Conservation (phyloP, 2,797 vertebrate genomes). For the Etheostoma perlongum region DNA sequence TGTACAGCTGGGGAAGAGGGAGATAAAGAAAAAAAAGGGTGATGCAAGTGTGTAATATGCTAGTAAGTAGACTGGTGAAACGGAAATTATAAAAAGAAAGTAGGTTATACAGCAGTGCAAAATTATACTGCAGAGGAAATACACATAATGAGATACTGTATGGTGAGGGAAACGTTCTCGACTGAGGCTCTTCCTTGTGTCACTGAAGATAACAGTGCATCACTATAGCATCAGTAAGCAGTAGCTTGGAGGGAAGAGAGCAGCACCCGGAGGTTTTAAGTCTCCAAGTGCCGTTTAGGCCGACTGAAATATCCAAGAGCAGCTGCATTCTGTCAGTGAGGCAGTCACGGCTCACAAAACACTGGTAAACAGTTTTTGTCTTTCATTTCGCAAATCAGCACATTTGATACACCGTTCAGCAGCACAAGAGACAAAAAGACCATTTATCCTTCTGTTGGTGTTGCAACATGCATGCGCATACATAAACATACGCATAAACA, state of each 20-base stretch:
- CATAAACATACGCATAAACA: not conserved
- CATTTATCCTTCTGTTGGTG: conserved; percentile 66
- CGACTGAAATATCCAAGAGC: conserved; percentile 65
- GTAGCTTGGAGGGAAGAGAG: conserved; percentile 46
- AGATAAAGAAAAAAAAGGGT: conserved; percentile 9
- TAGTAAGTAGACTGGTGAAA: conserved; percentile 16
- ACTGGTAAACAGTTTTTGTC: conserved; percentile 75
- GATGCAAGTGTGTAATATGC: conserved; percentile 19
- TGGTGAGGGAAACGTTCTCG: conserved; percentile 32
- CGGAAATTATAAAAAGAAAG: conserved; percentile 18
- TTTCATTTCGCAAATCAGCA: conserved; percentile 78
- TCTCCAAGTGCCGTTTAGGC: conserved; percentile 59
- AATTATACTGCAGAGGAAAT: conserved; percentile 21
- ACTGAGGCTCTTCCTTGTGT: conserved; percentile 29
- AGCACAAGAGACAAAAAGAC: conserved; percentile 46
- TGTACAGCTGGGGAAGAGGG: conserved; percentile 76
- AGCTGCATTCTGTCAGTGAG: conserved; percentile 66
- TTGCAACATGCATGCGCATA: conserved; percentile 7
- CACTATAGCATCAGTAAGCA: conserved; percentile 38
- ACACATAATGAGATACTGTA: conserved; percentile 23
- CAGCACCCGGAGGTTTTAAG: conserved; percentile 51
- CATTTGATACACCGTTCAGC: conserved; percentile 66
- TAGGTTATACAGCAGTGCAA: conserved; percentile 33
- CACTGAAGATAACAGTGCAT: conserved; percentile 43
- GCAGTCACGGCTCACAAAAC: conserved; percentile 54